Conservation (phyloP, 2,113 vertebrate species). For the Sander lucioperca region DNA sequence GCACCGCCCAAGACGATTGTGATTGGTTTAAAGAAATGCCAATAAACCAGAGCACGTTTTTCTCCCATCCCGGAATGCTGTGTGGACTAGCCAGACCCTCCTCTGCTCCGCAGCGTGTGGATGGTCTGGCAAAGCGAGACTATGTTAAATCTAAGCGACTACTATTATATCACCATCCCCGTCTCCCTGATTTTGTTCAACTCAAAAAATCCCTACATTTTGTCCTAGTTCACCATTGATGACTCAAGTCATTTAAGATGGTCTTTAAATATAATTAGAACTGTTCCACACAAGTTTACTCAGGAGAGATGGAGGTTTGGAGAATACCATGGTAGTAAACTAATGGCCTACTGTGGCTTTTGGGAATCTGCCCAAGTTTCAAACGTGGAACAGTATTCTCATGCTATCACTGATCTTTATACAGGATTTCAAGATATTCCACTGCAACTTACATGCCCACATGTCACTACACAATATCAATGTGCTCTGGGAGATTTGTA, state of each 20-base stretch:
- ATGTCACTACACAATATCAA: conserved; percentile 49
- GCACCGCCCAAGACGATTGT: too few species aligned
- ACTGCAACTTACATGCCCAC: conserved; percentile 17
- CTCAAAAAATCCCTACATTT: too few species aligned
- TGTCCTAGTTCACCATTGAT: background rate
- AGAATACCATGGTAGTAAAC: background rate
- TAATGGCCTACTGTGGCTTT: conserved; percentile 1
- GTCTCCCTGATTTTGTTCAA: too few species aligned
- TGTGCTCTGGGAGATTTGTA: conserved; percentile 66
- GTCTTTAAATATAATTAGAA: background rate
- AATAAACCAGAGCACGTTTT: too few species aligned
- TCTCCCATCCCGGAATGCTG: too few species aligned
- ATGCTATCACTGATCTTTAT: background rate
- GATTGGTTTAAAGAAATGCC: too few species aligned
- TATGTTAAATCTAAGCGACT: too few species aligned
- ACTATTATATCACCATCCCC: too few species aligned
- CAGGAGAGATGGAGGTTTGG: background rate
- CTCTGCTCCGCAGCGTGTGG: too few species aligned
- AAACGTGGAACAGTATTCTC: background rate
- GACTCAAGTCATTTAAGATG: background rate
- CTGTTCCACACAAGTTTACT: background rate
- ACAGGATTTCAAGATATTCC: conserved; percentile 16
- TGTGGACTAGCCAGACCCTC: too few species aligned
- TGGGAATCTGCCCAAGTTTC: conserved; percentile 5
- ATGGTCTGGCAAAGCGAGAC: too few species aligned